Evolutionary conservation across 2,113 vertebrate species (phyloP).

Genomic region (Sturnira hondurensis): DNA sequence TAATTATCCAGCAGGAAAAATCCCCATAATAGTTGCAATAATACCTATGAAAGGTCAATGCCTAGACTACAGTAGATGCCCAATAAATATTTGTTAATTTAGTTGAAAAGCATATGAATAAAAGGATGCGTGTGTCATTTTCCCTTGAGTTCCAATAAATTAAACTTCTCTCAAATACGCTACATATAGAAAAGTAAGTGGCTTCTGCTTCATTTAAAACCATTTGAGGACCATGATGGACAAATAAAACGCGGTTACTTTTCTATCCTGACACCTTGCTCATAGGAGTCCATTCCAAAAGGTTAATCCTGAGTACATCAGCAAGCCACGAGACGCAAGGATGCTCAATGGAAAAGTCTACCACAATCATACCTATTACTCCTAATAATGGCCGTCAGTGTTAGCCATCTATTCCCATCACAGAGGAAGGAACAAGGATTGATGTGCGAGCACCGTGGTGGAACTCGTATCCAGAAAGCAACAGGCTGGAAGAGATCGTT

Average conservation of each 20-base stretch:
- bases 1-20: not conserved
- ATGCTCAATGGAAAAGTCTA: not conserved
- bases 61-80: not conserved
- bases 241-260: not conserved
- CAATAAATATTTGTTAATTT: not conserved
- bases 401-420: not conserved
- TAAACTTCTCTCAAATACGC: not conserved
- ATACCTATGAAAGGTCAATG: not conserved
- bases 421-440: slow-evolving; percentile 5
- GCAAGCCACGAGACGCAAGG: not conserved
- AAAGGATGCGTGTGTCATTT: not conserved
- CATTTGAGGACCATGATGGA: not conserved
- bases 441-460: slow-evolving; percentile 5
- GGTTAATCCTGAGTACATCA: not conserved
- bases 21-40: not conserved
- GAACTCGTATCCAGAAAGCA: slow-evolving; percentile 42
- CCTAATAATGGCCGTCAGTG: not conserved
- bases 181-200: not conserved
- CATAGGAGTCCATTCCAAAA: not conserved
- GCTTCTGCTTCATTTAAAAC: not conserved
- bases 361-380: not conserved
- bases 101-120: not conserved
- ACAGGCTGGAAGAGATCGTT: not conserved
- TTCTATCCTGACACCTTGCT: not conserved
- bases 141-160: not conserved